Conservation (phyloP, 2,113 vertebrate genomes). For the Callithrix jacchus region DNA sequence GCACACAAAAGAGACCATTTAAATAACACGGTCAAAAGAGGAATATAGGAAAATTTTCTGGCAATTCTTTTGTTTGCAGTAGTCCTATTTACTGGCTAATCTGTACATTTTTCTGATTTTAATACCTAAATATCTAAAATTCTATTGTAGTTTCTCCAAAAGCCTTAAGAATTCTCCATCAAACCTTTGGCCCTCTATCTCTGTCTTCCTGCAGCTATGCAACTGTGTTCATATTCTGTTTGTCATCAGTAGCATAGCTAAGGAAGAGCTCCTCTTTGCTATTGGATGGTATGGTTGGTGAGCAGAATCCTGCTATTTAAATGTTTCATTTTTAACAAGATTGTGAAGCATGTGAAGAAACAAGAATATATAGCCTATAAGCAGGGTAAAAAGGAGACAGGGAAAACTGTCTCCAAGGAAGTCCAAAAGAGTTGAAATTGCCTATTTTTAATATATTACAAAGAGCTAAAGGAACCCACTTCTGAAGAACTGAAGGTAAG, state of each 20-base stretch:
- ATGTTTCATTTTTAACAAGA: not conserved
- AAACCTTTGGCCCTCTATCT: not conserved
- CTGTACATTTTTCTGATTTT: not conserved
- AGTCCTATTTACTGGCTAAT: not conserved
- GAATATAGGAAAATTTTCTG: not conserved
- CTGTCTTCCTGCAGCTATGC: not conserved
- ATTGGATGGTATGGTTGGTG: not conserved
- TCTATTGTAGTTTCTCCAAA: not conserved
- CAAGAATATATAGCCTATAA: not conserved
- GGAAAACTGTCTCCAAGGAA: not conserved
- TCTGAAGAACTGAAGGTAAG: conserved; percentile 3
- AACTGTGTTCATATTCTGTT: not conserved
- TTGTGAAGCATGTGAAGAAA: not conserved
- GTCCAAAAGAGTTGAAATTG: conserved; percentile 6
- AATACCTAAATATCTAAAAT: not conserved
- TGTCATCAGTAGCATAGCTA: not conserved
- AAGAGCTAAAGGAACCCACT: not conserved
- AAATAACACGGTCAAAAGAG: not conserved
- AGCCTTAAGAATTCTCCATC: not conserved
- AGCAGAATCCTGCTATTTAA: conserved; percentile 15
- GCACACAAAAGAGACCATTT: not conserved
- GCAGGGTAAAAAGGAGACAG: not conserved
- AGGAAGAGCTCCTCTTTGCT: not conserved
- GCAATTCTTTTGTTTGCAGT: not conserved
- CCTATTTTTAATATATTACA: not conserved